Percentiles rank a stretch among this genome's conserved stretches.
These are phyloP conservation scores for Perodicticus potto DNA, from an alignment of 2,797 vertebrate genomes.

Conservation along the genomic window DNA sequence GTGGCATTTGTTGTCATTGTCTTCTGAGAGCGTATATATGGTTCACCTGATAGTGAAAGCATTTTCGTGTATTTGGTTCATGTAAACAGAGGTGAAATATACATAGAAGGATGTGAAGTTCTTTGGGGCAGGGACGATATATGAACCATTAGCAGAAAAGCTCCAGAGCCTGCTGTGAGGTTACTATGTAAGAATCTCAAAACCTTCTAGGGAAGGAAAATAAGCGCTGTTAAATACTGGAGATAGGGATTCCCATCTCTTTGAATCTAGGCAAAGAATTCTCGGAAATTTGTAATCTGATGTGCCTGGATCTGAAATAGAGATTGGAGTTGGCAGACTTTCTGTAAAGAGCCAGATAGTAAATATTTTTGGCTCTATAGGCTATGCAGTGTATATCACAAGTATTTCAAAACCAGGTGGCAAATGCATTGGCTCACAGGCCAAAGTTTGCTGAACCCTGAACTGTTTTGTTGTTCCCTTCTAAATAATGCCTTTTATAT, in stretches of 20 bases:
- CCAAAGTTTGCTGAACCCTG: not conserved
- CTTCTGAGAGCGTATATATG: not conserved
- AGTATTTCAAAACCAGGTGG: slow-evolving; percentile 6
- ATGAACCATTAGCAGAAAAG: not conserved
- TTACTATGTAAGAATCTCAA: not conserved
- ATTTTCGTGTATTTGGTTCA: not conserved
- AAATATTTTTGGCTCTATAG: not conserved
- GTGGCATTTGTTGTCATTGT: not conserved
- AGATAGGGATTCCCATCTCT: not conserved
- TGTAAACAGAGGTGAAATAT: not conserved
- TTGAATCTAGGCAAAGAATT: not conserved
- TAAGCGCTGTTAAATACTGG: not conserved
- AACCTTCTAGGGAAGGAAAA: not conserved
- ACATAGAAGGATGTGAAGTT: not conserved
- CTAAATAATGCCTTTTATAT: not conserved
- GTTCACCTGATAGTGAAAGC: not conserved
- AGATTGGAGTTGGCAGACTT: not conserved
- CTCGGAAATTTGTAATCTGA: not conserved
- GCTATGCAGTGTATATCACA: not conserved
- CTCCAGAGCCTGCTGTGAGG: not conserved
- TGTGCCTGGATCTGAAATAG: not conserved
- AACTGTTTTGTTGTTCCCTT: not conserved
- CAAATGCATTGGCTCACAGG: not conserved
- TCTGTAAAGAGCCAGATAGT: not conserved
- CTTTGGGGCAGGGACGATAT: not conserved